These are phyloP conservation scores for Drosophila trapezifrons DNA, from an alignment of 1,140 invertebrate species.

Conservation along the genomic window DNA sequence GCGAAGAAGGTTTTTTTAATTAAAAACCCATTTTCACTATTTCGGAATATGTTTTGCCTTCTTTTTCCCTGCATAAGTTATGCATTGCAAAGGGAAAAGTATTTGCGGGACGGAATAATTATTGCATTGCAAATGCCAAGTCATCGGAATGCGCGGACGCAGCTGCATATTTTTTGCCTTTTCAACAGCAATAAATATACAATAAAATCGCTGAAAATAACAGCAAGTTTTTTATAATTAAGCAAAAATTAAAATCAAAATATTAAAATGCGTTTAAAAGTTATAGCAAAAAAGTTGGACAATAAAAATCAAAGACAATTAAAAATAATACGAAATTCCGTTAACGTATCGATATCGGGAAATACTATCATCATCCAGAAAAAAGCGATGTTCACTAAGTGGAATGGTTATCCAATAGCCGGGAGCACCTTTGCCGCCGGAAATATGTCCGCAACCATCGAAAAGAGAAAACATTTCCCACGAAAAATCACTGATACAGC, in stretches of 20 bases:
- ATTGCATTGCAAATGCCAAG: constrained; percentile 26
- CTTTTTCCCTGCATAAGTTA: constrained; percentile 48
- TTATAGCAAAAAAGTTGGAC: not conserved
- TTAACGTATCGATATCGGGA: constrained; percentile 1
- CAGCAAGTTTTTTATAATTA: not conserved
- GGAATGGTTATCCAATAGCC: constrained; percentile 6
- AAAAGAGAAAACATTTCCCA: constrained; percentile 21
- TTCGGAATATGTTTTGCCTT: constrained; percentile 14
- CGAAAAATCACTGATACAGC: constrained; percentile 26
- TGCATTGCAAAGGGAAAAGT: constrained; percentile 25
- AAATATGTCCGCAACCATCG: not conserved
- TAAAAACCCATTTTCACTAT: constrained; percentile 44
- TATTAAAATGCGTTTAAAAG: not conserved
- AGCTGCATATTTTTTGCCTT: constrained; percentile 28
- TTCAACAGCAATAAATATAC: not conserved
- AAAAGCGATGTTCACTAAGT: constrained; percentile 1
- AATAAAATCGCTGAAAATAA: not conserved
- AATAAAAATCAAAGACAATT: not conserved
- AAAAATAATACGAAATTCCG: constrained; percentile 8
- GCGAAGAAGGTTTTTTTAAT: constrained; percentile 26
- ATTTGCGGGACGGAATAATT: constrained; percentile 30
- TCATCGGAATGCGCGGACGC: constrained; percentile 46
- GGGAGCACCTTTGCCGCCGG: not conserved
- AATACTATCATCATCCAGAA: not conserved
- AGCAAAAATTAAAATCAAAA: not conserved